A percentile compares a stretch with the other conserved stretches of the same genome.
These are phyloP conservation scores for Cirrhinus mrigala DNA, from an alignment of 2,797 vertebrate genomes.

Conservation along the genomic window DNA sequence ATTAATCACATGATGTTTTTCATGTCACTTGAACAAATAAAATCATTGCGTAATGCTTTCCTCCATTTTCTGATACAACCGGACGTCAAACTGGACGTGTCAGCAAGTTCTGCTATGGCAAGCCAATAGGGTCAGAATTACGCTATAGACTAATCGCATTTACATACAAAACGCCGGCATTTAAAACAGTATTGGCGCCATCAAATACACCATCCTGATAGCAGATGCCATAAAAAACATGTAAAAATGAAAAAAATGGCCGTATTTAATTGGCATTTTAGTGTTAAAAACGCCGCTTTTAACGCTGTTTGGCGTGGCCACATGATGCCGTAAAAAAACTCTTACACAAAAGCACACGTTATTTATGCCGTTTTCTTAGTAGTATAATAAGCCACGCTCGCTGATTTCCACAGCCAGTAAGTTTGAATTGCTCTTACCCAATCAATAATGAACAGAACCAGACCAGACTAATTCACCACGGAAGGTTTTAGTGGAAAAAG, in stretches of 20 bases:
- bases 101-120: too few species aligned
- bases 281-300: neutral
- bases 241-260: neutral
- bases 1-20: too few species aligned
- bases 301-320: neutral
- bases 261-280: neutral
- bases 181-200: too few species aligned
- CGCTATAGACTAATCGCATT: too few species aligned
- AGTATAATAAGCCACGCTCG: neutral
- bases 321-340: neutral
- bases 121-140: too few species aligned
- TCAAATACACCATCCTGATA: too few species aligned
- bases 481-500: too few species aligned
- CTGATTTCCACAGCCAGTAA: neutral
- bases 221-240: neutral
- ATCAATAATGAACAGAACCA: neutral
- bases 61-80: too few species aligned
- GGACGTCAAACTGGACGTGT: too few species aligned
- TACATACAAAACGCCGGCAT: too few species aligned
- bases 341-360: neutral
- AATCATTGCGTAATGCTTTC: too few species aligned
- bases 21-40: too few species aligned
- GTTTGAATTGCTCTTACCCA: neutral
- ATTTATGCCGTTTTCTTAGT: neutral
- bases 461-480: neutral